Percentiles rank a stretch among this genome's conserved stretches.
phyloP scores from a whole-genome alignment of 2,113 vertebrate species.

The Pantherophis guttatus region DNA sequence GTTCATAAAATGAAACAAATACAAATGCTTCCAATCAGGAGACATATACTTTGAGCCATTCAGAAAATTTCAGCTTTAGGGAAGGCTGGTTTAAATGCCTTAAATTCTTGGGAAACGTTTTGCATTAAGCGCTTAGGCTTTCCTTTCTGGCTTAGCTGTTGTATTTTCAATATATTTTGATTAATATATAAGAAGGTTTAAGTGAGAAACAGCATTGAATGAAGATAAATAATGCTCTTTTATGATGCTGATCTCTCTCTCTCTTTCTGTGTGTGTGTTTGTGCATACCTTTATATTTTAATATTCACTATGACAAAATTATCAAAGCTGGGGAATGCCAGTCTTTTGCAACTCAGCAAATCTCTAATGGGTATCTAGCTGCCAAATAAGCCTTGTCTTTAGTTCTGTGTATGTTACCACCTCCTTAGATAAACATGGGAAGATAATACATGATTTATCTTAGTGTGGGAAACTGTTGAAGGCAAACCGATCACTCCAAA shows the following conservation, averaged over 20 bases:
- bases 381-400: background rate
- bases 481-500: conserved; percentile 46
- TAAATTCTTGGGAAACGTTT: background rate
- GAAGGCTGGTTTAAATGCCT: background rate
- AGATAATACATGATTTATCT: conserved; percentile 46
- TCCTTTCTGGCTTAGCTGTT: background rate
- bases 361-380: background rate
- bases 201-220: background rate
- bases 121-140: background rate
- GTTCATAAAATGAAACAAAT: background rate
- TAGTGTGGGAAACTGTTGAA: conserved; percentile 60
- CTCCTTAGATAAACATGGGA: conserved; percentile 39
- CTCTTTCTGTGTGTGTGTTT: background rate
- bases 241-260: background rate
- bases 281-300: background rate
- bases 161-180: background rate
- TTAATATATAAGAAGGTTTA: background rate
- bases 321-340: background rate
- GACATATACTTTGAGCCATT: background rate
- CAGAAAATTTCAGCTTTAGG: background rate
- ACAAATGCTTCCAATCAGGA: background rate
- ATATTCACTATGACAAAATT: background rate
- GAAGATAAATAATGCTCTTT: background rate
- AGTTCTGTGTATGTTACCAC: conserved; percentile 40
- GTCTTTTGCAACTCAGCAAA: background rate